Evolutionary conservation across 2,888 invertebrate species (phyloP).

Genomic region (Allolobophora icterica): DNA sequence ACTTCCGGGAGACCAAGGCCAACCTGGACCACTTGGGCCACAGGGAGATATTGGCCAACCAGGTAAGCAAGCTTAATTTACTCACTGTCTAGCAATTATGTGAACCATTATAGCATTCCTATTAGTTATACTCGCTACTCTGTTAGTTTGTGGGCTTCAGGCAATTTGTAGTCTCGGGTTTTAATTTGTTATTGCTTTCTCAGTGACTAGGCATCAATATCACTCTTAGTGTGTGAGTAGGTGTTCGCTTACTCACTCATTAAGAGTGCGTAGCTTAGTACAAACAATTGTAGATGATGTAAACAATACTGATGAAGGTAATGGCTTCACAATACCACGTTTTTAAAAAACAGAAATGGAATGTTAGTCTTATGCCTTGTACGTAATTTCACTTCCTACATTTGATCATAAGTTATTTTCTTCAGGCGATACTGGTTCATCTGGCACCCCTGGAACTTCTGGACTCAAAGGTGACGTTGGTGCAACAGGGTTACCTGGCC

Average conservation of each 20-base stretch:
- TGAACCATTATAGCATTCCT: background rate
- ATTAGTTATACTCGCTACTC: background rate
- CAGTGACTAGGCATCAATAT: background rate
- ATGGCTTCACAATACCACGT: background rate
- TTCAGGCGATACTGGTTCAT: conserved; percentile 30
- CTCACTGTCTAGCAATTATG: background rate
- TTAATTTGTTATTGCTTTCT: background rate
- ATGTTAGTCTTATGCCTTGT: background rate
- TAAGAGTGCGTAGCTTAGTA: background rate
- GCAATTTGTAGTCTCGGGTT: background rate
- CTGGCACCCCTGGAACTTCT: conserved; percentile 26
- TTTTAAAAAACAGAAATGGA: background rate
- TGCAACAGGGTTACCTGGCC: conserved; percentile 39
- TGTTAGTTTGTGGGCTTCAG: background rate
- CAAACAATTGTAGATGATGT: background rate
- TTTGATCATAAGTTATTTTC: background rate
- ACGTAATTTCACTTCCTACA: background rate
- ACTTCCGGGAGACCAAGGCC: conserved; percentile 31
- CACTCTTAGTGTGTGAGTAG: too few species aligned
- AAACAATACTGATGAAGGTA: background rate
- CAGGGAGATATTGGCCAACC: conserved; percentile 27
- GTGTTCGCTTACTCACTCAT: background rate
- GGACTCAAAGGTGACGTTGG: conserved; percentile 18
- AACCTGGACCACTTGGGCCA: conserved; percentile 57
- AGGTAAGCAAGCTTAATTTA: background rate